These are phyloP conservation scores for Erinaceus europaeus DNA, from an alignment of 2,113 vertebrate species.

Conservation along the genomic window DNA sequence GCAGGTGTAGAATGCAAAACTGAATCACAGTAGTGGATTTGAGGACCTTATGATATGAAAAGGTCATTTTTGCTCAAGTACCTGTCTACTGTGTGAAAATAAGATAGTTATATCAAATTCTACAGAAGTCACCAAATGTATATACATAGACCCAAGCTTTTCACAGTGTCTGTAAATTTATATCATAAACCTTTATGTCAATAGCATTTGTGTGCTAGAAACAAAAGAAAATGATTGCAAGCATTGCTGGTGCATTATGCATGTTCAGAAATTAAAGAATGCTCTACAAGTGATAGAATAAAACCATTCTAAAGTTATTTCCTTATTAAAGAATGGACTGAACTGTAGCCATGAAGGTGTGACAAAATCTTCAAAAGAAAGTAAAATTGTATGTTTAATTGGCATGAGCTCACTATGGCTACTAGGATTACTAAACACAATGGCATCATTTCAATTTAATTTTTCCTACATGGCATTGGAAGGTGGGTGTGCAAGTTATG, in stretches of 20 bases:
- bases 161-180: background rate
- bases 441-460: background rate
- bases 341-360: background rate
- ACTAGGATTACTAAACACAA: background rate
- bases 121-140: background rate
- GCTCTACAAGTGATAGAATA: background rate
- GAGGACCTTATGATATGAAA: constrained; percentile 70
- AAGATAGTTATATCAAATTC: constrained; percentile 40
- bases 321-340: background rate
- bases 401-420: background rate
- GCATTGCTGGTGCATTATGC: background rate
- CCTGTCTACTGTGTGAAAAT: constrained; percentile 67
- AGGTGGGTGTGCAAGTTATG: background rate
- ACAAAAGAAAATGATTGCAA: background rate
- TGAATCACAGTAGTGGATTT: constrained; percentile 70
- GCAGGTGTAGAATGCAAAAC: constrained; percentile 77
- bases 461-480: background rate
- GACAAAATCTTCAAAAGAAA: background rate
- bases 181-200: background rate
- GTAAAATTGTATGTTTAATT: background rate
- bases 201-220: background rate
- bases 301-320: background rate
- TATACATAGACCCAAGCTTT: background rate
- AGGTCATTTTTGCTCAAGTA: constrained; percentile 77
- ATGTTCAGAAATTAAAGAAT: background rate